Evolutionary conservation across 2,888 invertebrate genomes (phyloP).

Genomic region (Dichetophora obliterata): DNA sequence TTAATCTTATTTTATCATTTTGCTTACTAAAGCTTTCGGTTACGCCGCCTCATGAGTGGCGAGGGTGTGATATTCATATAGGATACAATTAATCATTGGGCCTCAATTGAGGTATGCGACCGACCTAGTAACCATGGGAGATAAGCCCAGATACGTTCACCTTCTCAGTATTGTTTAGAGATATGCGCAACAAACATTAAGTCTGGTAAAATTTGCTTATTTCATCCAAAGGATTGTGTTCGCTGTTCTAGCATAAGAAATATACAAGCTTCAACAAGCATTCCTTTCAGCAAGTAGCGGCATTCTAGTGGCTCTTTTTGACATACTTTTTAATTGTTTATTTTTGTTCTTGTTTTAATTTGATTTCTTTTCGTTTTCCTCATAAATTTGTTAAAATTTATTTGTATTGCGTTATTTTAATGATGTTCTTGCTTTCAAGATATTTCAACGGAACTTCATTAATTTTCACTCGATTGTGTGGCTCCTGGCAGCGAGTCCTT

Average conservation of each 20-base stretch:
- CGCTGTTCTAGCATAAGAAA: constrained; percentile 54
- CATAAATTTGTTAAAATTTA: constrained; percentile 40
- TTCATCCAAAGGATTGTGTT: constrained; percentile 48
- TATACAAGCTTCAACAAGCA: constrained; percentile 55
- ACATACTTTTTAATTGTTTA: constrained; percentile 58
- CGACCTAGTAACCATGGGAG: not conserved
- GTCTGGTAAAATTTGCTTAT: constrained; percentile 50
- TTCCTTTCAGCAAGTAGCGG: not conserved
- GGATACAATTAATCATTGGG: constrained; percentile 56
- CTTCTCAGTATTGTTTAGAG: not conserved
- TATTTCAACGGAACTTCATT: constrained; percentile 61
- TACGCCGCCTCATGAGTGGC: constrained; percentile 1
- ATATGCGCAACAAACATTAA: constrained; percentile 50
- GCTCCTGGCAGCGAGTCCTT: constrained; percentile 5
- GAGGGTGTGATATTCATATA: constrained; percentile 57
- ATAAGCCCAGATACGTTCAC: not conserved
- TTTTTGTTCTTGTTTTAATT: constrained; percentile 42
- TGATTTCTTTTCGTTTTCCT: constrained; percentile 7
- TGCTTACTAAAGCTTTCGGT: not conserved
- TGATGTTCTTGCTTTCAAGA: constrained; percentile 33
- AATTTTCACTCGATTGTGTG: constrained; percentile 54
- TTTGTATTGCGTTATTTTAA: constrained; percentile 46
- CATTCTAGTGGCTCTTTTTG: constrained; percentile 20
- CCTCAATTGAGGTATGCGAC: constrained; percentile 20
- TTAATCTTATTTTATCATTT: not conserved